Percentiles rank a stretch among this genome's conserved stretches.
Conservation (phyloP, 2,797 vertebrate genomes). For the Etheostoma perlongum region DNA sequence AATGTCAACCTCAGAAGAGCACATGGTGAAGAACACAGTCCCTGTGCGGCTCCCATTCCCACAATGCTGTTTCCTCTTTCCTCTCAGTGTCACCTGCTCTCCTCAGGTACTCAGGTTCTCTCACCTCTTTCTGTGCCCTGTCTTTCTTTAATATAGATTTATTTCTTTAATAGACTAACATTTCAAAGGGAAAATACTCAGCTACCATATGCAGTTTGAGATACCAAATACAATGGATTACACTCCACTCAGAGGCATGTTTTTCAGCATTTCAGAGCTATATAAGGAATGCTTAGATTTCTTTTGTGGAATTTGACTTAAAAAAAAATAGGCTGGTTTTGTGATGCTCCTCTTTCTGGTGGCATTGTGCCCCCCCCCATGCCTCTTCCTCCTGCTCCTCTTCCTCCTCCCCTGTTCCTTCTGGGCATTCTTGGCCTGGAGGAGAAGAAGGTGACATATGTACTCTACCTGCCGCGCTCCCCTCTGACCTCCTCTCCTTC, state of each 20-base stretch:
- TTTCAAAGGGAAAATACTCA: slow-evolving; percentile 50
- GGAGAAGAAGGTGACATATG: slow-evolving; percentile 81
- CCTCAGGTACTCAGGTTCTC: slow-evolving; percentile 28
- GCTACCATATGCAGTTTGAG: slow-evolving; percentile 39
- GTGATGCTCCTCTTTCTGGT: slow-evolving; percentile 44
- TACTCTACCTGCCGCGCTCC: slow-evolving; percentile 72
- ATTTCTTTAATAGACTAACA: slow-evolving; percentile 29
- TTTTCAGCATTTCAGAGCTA: slow-evolving; percentile 38
- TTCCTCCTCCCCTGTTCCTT: slow-evolving; percentile 53
- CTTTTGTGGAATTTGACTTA: slow-evolving; percentile 22
- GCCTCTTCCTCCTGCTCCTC: slow-evolving; percentile 45
- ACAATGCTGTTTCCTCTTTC: slow-evolving; percentile 38
- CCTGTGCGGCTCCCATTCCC: slow-evolving; percentile 48
- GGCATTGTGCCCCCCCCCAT: slow-evolving; percentile 35
- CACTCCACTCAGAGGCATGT: slow-evolving; percentile 37
- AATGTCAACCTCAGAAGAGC: slow-evolving; percentile 64
- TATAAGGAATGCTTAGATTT: slow-evolving; percentile 37
- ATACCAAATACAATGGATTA: slow-evolving; percentile 64
- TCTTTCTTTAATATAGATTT: background rate
- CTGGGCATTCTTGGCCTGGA: slow-evolving; percentile 61
- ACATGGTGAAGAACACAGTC: slow-evolving; percentile 30
- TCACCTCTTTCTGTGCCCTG: slow-evolving; percentile 23
- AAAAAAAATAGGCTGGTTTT: slow-evolving; percentile 47
- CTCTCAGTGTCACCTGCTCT: slow-evolving; percentile 41
- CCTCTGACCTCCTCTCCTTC: slow-evolving; percentile 71